These are phyloP conservation scores for Isurus oxyrinchus DNA, from an alignment of 2,113 vertebrate species.

Conservation along the genomic window DNA sequence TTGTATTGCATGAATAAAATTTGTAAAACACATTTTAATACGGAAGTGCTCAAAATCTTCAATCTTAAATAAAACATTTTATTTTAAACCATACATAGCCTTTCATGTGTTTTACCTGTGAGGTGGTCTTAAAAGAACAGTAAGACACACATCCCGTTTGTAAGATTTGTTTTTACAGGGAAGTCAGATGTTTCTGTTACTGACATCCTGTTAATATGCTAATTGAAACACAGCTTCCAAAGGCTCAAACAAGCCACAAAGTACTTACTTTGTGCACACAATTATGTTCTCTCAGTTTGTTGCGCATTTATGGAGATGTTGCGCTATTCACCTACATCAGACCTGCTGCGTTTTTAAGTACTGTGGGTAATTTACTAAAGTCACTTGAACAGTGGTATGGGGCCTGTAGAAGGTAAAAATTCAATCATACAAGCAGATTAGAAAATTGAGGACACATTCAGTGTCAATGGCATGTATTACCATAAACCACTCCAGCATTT, in stretches of 20 bases:
- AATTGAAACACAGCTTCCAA: not conserved
- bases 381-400: slow-evolving; percentile 24
- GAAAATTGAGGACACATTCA: not conserved
- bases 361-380: not conserved
- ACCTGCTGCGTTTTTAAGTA: not conserved
- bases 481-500: slow-evolving; percentile 12
- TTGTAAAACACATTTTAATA: not conserved
- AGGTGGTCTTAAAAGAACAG: not conserved
- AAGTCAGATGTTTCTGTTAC: not conserved
- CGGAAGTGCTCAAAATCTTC: not conserved
- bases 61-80: not conserved
- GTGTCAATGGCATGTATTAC: slow-evolving; percentile 16
- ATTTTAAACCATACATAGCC: not conserved
- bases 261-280: not conserved
- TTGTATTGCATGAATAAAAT: not conserved
- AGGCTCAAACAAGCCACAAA: not conserved
- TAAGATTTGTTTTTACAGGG: not conserved
- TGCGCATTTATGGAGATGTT: not conserved
- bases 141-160: not conserved
- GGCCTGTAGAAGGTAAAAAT: not conserved
- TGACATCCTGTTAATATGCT: not conserved
- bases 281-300: not conserved
- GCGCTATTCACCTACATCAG: slow-evolving; percentile 19
- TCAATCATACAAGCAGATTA: slow-evolving; percentile 24
- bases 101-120: not conserved